phyloP scores from a whole-genome alignment of 1,140 invertebrate species.

The Zaprionus nigranus region DNA sequence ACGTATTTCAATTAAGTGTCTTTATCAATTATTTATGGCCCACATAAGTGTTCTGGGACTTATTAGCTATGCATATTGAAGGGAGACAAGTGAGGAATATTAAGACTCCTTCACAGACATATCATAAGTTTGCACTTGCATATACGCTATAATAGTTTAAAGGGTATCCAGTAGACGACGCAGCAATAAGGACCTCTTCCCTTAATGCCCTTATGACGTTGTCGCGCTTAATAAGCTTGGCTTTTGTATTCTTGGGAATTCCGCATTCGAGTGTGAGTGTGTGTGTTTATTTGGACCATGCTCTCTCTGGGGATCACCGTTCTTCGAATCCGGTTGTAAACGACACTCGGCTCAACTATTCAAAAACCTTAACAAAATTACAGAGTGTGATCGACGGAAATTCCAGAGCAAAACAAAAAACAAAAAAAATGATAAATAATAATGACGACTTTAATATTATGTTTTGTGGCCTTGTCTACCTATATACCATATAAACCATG shows the following conservation, averaged over 20 bases:
- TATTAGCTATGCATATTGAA: background rate
- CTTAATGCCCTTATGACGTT: background rate
- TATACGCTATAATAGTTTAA: background rate
- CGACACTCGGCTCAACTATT: background rate
- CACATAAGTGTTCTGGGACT: conserved; percentile 4
- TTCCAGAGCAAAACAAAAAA: conserved; percentile 34
- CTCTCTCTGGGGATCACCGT: conserved; percentile 18
- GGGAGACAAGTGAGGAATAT: background rate
- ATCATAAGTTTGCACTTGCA: background rate
- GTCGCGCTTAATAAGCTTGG: background rate
- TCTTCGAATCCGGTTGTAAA: conserved; percentile 29
- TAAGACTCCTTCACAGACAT: background rate
- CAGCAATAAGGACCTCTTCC: background rate
- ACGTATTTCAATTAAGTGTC: conserved; percentile 1
- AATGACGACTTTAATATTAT: conserved; percentile 19
- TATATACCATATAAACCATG: background rate
- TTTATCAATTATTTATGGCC: background rate
- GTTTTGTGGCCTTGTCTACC: conserved; percentile 10
- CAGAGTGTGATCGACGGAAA: conserved; percentile 14
- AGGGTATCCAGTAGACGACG: conserved; percentile 3
- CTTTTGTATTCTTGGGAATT: conserved; percentile 27
- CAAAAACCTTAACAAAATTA: conserved; percentile 4
- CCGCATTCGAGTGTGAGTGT: conserved; percentile 6
- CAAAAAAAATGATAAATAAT: conserved; percentile 7
- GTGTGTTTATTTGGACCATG: conserved; percentile 9